phyloP scores from a whole-genome alignment of 2,888 invertebrate species.

The Catonia carolina region DNA sequence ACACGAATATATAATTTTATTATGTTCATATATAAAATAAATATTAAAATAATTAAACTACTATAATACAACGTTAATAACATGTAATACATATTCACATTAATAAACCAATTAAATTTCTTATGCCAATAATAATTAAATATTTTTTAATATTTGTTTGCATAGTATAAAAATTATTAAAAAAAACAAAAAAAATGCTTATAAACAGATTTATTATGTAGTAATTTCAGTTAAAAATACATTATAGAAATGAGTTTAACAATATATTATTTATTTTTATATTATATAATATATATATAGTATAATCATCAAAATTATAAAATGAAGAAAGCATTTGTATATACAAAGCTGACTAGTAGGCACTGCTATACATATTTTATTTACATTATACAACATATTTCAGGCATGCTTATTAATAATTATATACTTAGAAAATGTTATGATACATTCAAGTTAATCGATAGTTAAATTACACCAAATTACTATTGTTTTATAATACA shows the following conservation, averaged over 20 bases:
- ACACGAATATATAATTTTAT: too few relatives aligned
- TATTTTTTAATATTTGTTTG: too few relatives aligned
- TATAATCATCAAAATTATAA: neutral
- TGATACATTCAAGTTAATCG: neutral
- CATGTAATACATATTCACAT: neutral
- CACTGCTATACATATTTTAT: slow-evolving; percentile 1
- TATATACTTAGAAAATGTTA: neutral
- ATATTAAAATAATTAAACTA: slow-evolving; percentile 12
- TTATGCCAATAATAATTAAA: slow-evolving; percentile 1
- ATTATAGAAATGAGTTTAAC: too few relatives aligned
- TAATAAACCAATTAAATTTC: neutral
- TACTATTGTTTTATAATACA: neutral
- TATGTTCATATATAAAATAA: too few relatives aligned
- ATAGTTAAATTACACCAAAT: neutral
- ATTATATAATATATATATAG: too few relatives aligned
- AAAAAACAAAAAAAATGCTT: neutral
- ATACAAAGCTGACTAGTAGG: neutral
- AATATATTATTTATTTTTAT: slow-evolving; percentile 2
- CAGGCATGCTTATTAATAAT: too few relatives aligned
- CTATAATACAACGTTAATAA: neutral
- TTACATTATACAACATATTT: neutral
- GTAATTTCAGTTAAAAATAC: too few relatives aligned
- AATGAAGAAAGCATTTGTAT: neutral
- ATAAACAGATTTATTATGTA: neutral
- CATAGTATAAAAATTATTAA: neutral